These are phyloP conservation scores for Siphlonurus alternatus DNA, from an alignment of 2,888 invertebrate species.

Conservation along the genomic window DNA sequence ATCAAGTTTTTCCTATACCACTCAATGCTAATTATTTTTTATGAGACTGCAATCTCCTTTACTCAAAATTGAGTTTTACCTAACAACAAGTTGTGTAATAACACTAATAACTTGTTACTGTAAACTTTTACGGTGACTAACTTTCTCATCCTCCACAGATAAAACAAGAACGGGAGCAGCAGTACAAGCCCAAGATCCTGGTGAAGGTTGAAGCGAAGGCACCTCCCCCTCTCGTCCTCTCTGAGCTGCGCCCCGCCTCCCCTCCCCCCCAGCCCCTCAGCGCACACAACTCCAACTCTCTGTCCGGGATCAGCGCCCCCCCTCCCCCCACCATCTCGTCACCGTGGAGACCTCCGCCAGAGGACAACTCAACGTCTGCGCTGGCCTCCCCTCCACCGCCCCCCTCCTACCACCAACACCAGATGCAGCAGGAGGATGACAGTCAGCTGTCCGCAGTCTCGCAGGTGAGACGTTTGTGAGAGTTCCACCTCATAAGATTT, in stretches of 20 bases:
- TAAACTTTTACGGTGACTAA: too few relatives aligned
- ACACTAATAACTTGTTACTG: constrained; percentile 14
- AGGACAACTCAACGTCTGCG: constrained; percentile 1
- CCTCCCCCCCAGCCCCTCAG: neutral
- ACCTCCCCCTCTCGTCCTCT: too few relatives aligned
- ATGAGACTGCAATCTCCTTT: too few relatives aligned
- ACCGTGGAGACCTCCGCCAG: neutral
- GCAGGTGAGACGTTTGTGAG: neutral
- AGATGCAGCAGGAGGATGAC: constrained; percentile 10
- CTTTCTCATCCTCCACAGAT: too few relatives aligned
- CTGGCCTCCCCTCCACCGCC: constrained; percentile 3
- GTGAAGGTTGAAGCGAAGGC: constrained; percentile 33
- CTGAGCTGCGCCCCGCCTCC: neutral
- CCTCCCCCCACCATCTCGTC: neutral
- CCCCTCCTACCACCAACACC: neutral
- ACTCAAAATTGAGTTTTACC: too few relatives aligned
- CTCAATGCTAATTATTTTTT: too few relatives aligned
- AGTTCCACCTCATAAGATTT: too few relatives aligned
- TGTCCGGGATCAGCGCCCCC: constrained; percentile 20
- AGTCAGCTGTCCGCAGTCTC: constrained; percentile 12
- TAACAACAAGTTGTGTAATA: too few relatives aligned
- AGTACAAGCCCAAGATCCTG: constrained; percentile 67
- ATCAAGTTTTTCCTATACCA: too few relatives aligned
- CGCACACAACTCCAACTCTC: constrained; percentile 20
- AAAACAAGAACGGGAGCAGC: constrained; percentile 59